Evolutionary conservation across 2,113 vertebrate genomes (phyloP).

Genomic region (Alces alces): DNA sequence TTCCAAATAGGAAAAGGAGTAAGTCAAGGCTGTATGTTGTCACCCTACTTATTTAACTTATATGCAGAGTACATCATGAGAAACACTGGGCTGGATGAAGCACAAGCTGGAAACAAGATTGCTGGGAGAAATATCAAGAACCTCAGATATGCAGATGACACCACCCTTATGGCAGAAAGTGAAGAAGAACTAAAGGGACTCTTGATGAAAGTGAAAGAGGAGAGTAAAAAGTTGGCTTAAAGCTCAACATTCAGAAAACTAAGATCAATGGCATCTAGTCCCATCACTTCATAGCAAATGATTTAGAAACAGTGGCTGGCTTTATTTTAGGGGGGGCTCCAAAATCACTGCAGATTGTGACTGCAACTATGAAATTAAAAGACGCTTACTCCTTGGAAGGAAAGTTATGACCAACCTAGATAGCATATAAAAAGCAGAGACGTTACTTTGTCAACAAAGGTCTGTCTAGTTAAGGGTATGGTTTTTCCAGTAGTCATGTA

Average conservation of each 20-base stretch:
- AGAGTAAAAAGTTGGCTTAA: background rate
- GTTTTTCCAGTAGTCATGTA: background rate
- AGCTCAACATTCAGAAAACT: background rate
- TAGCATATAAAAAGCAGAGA: background rate
- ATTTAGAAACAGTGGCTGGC: fast-evolving
- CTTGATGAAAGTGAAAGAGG: background rate
- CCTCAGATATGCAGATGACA: background rate
- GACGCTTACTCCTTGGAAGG: background rate
- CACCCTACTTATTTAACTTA: background rate
- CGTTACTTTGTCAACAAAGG: background rate
- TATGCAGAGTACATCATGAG: background rate
- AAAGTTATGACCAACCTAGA: background rate
- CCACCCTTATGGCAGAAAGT: background rate
- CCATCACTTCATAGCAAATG: background rate
- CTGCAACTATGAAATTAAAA: background rate
- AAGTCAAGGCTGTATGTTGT: background rate
- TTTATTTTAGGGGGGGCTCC: background rate
- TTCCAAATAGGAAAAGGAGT: background rate
- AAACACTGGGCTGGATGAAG: background rate
- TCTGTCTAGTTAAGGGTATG: fast-evolving
- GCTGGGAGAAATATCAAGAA: fast-evolving
- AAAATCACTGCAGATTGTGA: background rate
- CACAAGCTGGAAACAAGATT: background rate
- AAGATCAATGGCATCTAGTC: background rate
- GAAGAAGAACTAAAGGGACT: background rate